These are phyloP conservation scores for Pachliopta kotzebuea DNA, from an alignment of 2,888 invertebrate genomes.

Conservation along the genomic window DNA sequence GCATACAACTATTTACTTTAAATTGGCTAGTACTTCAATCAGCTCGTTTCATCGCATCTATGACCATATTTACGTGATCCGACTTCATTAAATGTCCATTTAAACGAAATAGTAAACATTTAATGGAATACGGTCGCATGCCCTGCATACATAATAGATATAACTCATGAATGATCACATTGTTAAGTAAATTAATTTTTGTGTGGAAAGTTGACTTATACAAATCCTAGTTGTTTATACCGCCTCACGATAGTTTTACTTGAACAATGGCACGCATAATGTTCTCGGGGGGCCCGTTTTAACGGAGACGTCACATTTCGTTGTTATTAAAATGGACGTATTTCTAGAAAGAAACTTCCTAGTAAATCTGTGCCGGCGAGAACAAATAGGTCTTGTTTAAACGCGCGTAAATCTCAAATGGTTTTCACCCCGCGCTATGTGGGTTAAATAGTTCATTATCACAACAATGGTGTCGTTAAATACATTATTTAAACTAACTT, in stretches of 20 bases:
- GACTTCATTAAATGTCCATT: conserved; percentile 37
- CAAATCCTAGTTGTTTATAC: conserved; percentile 32
- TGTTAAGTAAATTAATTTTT: conserved; percentile 24
- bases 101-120: conserved; percentile 13
- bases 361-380: conserved; percentile 40
- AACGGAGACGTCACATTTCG: conserved; percentile 36
- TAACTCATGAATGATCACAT: conserved; percentile 1
- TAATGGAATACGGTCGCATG: conserved; percentile 16
- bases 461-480: conserved; percentile 64
- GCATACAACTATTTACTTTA: conserved; percentile 18
- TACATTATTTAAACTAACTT: conserved; percentile 60
- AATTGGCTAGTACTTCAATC: conserved; percentile 37
- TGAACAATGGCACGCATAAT: conserved; percentile 33
- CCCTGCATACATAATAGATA: conserved; percentile 1
- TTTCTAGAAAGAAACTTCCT: conserved; percentile 44
- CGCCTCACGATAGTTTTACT: conserved; percentile 29
- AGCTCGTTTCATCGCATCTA: conserved; percentile 43
- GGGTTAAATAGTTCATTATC: conserved; percentile 66
- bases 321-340: conserved; percentile 43
- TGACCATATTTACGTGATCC: conserved; percentile 43
- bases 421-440: conserved; percentile 60
- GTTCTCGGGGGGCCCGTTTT: conserved; percentile 37
- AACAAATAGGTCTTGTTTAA: conserved; percentile 44
- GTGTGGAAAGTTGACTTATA: conserved; percentile 28
- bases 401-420: conserved; percentile 43